phyloP scores from a whole-genome alignment of 2,888 invertebrate genomes.

The Phymatocera aterrima region DNA sequence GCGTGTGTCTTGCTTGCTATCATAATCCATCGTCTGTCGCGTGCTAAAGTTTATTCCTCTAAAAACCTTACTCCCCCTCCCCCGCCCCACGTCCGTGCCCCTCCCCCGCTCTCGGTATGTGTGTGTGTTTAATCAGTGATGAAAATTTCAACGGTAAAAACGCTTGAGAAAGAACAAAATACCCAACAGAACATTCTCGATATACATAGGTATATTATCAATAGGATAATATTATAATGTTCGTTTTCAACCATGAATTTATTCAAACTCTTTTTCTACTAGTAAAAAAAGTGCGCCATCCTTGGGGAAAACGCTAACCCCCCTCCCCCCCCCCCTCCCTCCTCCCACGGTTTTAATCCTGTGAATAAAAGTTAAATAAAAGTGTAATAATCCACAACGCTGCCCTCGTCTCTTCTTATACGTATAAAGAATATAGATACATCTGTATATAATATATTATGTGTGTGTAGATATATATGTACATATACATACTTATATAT shows the following conservation, averaged over 20 bases:
- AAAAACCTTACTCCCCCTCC: too few relatives aligned
- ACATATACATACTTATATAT: neutral
- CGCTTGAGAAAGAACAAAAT: neutral
- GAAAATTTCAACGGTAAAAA: too few relatives aligned
- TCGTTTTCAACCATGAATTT: too few relatives aligned
- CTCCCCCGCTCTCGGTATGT: too few relatives aligned
- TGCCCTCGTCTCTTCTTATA: slow-evolving; percentile 1
- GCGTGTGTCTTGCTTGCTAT: slow-evolving; percentile 19
- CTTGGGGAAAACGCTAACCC: too few relatives aligned
- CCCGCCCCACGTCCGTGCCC: neutral
- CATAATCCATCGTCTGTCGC: slow-evolving; percentile 23
- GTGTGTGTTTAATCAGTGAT: too few relatives aligned
- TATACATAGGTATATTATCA: too few relatives aligned
- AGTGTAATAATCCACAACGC: neutral
- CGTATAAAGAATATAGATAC: neutral
- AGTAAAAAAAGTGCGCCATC: neutral
- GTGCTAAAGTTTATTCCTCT: slow-evolving; percentile 7
- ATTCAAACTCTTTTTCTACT: too few relatives aligned
- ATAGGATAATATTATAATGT: too few relatives aligned
- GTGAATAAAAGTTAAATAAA: neutral
- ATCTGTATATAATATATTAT: neutral
- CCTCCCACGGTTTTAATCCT: neutral
- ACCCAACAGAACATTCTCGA: neutral
- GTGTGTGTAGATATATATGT: neutral
- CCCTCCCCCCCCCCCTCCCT: neutral